Evolutionary conservation across 2,113 vertebrate species (phyloP).

Genomic region (Trogon surrucura): DNA sequence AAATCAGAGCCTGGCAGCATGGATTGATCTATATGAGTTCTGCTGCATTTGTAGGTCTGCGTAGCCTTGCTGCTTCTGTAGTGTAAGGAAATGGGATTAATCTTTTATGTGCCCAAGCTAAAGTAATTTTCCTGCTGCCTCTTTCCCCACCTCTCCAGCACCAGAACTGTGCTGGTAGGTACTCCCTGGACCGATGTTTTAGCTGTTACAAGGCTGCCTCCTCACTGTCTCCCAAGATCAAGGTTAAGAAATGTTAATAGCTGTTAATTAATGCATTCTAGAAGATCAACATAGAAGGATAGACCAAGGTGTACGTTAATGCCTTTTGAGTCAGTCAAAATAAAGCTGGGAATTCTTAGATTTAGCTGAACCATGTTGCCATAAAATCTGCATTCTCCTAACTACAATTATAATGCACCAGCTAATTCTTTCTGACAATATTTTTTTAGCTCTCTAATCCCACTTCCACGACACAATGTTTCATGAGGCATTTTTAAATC

Average conservation of each 20-base stretch:
- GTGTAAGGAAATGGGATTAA: background rate
- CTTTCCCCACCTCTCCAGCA: background rate
- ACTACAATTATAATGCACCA: background rate
- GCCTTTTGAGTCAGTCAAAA: background rate
- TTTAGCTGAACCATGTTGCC: background rate
- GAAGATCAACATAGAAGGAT: background rate
- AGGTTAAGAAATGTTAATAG: background rate
- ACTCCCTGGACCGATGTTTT: background rate
- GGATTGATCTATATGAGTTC: background rate
- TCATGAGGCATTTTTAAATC: background rate
- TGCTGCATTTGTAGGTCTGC: background rate
- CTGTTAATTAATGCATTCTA: background rate
- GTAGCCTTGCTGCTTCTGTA: background rate
- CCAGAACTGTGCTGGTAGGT: background rate
- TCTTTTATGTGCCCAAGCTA: background rate
- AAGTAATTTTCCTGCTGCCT: background rate
- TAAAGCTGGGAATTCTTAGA: background rate
- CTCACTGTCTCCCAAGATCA: background rate
- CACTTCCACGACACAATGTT: background rate
- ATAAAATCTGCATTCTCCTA: background rate
- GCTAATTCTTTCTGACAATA: slow-evolving; percentile 39
- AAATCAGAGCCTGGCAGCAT: background rate
- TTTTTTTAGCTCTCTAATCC: slow-evolving; percentile 13
- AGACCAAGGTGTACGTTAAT: background rate
- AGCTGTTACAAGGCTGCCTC: background rate